Percentiles rank a stretch among this genome's conserved stretches.
These are phyloP conservation scores for Campoletis sonorensis DNA, from an alignment of 1,140 invertebrate genomes.

Conservation along the genomic window DNA sequence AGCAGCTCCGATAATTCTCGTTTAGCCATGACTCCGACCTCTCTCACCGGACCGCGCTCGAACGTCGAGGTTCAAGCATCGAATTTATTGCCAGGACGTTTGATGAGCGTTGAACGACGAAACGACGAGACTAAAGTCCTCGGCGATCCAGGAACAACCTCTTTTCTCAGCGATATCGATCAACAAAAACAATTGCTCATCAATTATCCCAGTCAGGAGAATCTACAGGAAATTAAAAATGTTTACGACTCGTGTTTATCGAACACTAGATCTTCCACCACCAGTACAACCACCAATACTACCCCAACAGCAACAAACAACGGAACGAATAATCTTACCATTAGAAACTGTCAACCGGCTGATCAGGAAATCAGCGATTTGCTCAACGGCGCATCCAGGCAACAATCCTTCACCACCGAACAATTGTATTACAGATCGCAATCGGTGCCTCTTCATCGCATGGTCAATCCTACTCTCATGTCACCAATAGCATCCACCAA, in stretches of 20 bases:
- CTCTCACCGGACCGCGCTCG: slow-evolving; percentile 57
- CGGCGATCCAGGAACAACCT: slow-evolving; percentile 38
- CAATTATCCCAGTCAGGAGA: slow-evolving; percentile 74
- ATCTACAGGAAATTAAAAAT: slow-evolving; percentile 64
- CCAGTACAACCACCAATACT: neutral
- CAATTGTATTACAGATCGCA: slow-evolving; percentile 80
- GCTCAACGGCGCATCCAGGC: slow-evolving; percentile 60
- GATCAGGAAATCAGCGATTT: slow-evolving; percentile 73
- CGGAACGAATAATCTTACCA: too few relatives aligned
- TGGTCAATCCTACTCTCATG: slow-evolving; percentile 74
- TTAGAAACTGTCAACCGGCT: slow-evolving; percentile 63
- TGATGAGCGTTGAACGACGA: slow-evolving; percentile 54
- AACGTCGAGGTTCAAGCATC: slow-evolving; percentile 64
- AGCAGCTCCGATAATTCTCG: slow-evolving; percentile 63
- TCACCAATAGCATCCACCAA: slow-evolving; percentile 65
- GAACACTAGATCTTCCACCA: neutral
- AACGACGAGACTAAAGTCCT: slow-evolving; percentile 57
- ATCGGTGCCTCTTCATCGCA: slow-evolving; percentile 85
- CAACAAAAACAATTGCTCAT: slow-evolving; percentile 73
- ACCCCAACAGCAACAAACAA: too few relatives aligned
- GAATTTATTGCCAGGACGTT: slow-evolving; percentile 44
- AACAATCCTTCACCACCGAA: slow-evolving; percentile 62
- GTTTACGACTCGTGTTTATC: slow-evolving; percentile 18
- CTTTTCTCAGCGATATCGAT: slow-evolving; percentile 65
- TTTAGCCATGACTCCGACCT: slow-evolving; percentile 43